Percentiles rank a stretch among this genome's conserved stretches.
These are phyloP conservation scores for Taphrorychus bicolor DNA, from an alignment of 2,888 invertebrate species.

Conservation along the genomic window DNA sequence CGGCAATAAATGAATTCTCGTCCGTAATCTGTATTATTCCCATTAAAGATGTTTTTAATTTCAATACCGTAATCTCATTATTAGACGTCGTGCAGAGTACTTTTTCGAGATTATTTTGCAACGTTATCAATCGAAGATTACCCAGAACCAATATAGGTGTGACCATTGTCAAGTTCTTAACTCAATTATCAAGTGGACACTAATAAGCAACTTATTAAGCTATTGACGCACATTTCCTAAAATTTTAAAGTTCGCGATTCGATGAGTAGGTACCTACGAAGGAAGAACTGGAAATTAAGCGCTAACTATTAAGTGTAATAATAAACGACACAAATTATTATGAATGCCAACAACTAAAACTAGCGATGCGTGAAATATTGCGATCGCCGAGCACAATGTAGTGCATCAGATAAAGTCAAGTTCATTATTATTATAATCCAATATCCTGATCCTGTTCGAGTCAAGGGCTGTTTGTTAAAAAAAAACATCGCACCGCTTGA, in stretches of 20 bases:
- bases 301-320: not conserved
- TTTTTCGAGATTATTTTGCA: not conserved
- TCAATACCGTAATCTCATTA: not conserved
- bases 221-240: not conserved
- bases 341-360: not conserved
- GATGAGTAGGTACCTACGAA: not conserved
- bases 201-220: no score
- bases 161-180: no score
- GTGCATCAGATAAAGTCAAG: constrained; percentile 34
- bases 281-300: not conserved
- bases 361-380: constrained; percentile 23
- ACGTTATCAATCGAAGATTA: no score
- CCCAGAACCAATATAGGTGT: no score
- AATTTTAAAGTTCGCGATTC: not conserved
- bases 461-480: not conserved
- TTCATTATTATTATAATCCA: constrained; percentile 18
- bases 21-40: no score
- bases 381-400: constrained; percentile 13
- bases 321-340: not conserved
- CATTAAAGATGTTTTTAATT: not conserved
- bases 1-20: not conserved
- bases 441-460: constrained; percentile 3
- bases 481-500: not conserved
- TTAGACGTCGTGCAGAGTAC: not conserved
- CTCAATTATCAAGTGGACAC: not conserved